Evolutionary conservation across 1,140 invertebrate species (phyloP).

Genomic region (Nephotettix cincticeps): DNA sequence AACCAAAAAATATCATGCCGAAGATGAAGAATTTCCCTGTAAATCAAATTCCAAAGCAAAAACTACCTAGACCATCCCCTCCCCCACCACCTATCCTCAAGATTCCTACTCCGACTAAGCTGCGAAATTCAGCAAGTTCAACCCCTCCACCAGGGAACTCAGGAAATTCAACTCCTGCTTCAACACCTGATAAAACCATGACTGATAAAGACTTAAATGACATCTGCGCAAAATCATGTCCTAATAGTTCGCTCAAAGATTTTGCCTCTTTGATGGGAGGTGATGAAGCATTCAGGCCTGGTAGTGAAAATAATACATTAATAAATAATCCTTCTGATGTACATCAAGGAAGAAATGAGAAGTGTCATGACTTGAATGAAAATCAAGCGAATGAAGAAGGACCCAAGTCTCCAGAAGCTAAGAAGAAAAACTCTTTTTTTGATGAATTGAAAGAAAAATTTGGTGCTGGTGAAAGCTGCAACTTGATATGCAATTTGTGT

Average conservation of each 20-base stretch:
- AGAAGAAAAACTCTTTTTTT: conserved; percentile 77
- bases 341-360: conserved; percentile 14
- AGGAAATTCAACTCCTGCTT: too few relatives aligned
- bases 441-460: conserved; percentile 77
- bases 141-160: too few relatives aligned
- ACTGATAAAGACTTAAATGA: conserved; percentile 50
- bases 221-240: conserved; percentile 48
- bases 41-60: background rate
- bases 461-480: conserved; percentile 48
- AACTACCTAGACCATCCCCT: background rate
- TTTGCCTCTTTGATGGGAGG: conserved; percentile 51
- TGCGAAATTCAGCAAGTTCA: background rate
- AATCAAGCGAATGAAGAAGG: background rate
- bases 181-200: conserved; percentile 35
- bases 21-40: background rate
- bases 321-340: background rate
- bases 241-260: conserved; percentile 51
- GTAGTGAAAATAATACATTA: too few relatives aligned
- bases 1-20: background rate
- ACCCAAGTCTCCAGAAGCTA: conserved; percentile 46
- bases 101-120: background rate
- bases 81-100: background rate
- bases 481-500: conserved; percentile 69
- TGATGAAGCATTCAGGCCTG: conserved; percentile 45
- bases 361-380: background rate